phyloP scores from a whole-genome alignment of 2,888 invertebrate species.

The Tetramorium bicarinatum region DNA sequence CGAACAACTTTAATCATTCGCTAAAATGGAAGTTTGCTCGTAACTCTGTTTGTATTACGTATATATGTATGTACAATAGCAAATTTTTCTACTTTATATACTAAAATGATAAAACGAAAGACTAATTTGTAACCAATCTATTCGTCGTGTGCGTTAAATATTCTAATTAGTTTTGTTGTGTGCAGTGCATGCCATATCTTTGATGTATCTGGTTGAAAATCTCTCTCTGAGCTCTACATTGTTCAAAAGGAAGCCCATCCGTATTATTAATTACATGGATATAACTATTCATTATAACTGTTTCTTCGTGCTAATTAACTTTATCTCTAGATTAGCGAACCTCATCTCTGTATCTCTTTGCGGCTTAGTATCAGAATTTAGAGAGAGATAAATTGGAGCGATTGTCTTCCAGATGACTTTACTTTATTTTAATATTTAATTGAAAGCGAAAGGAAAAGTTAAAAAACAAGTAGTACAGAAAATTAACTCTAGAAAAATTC shows the following conservation, averaged over 20 bases:
- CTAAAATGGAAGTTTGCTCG: slow-evolving; percentile 16
- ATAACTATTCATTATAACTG: neutral
- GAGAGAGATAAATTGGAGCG: neutral
- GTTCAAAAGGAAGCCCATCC: neutral
- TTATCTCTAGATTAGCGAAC: neutral
- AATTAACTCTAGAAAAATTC: neutral
- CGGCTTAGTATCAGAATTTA: neutral
- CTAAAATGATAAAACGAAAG: neutral
- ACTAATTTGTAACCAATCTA: neutral
- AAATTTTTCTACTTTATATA: slow-evolving; percentile 8
- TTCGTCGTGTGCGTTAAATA: neutral
- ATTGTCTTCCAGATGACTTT: neutral
- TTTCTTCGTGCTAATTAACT: slow-evolving; percentile 24
- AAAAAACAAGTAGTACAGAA: neutral
- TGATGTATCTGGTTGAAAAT: slow-evolving; percentile 6
- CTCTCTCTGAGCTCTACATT: neutral
- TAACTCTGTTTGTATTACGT: neutral
- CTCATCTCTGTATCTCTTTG: neutral
- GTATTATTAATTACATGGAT: neutral
- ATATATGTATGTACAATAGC: neutral
- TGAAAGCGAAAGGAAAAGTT: neutral
- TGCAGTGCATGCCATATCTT: slow-evolving; percentile 1
- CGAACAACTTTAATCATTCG: slow-evolving; percentile 9
- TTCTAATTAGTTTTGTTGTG: neutral
- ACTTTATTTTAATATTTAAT: neutral